Percentiles rank a stretch among this genome's conserved stretches.
Conservation (phyloP, 2,113 vertebrate genomes). For the Pituophis catenifer region DNA sequence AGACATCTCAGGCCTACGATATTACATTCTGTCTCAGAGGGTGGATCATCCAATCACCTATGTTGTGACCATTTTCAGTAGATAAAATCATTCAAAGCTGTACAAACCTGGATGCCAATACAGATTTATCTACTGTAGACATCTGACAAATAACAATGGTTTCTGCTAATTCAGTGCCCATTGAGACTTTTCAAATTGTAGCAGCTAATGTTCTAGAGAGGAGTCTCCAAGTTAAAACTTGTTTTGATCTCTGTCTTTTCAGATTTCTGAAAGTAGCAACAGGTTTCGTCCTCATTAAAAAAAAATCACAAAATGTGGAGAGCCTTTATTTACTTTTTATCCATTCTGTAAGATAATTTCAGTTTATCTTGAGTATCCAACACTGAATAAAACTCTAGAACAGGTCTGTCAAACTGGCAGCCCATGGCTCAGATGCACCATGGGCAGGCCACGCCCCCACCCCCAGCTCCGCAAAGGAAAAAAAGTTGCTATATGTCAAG, state of each 20-base stretch:
- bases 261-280: not conserved
- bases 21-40: not conserved
- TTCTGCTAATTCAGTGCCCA: not conserved
- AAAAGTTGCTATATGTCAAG: too few relatives aligned
- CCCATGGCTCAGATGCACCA: too few relatives aligned
- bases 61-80: not conserved
- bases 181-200: not conserved
- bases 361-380: not conserved
- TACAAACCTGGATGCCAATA: not conserved
- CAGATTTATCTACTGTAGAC: not conserved
- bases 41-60: not conserved
- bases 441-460: too few relatives aligned
- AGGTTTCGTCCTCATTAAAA: not conserved
- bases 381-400: not conserved
- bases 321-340: not conserved
- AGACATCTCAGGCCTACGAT: not conserved
- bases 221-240: not conserved
- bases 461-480: too few relatives aligned
- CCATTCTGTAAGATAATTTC: not conserved
- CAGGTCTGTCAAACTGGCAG: too few relatives aligned
- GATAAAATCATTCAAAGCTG: not conserved
- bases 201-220: not conserved
- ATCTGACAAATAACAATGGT: not conserved
- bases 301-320: not conserved
- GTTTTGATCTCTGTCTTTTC: not conserved